Percentiles rank a stretch among this genome's conserved stretches.
Evolutionary conservation across 1,140 invertebrate genomes (phyloP).

Genomic region (Lordiphosa mommai): DNA sequence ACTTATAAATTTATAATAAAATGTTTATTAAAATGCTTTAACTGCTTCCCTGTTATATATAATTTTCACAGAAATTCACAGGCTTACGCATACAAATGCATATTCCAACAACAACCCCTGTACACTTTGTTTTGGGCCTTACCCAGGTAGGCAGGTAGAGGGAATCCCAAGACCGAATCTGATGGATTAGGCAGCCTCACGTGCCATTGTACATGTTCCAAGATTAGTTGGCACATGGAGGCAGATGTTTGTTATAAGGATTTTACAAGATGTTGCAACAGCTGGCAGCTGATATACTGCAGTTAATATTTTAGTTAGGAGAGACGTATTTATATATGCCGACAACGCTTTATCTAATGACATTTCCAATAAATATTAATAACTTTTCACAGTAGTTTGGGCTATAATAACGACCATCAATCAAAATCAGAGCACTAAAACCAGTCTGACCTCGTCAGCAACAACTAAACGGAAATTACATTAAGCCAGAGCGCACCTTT

Average conservation of each 20-base stretch:
- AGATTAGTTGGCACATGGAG: conserved; percentile 10
- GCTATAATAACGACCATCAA: conserved; percentile 5
- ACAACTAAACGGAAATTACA: not conserved
- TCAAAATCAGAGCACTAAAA: conserved; percentile 3
- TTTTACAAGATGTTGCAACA: conserved; percentile 8
- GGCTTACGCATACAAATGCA: not conserved
- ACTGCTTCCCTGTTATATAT: too few species aligned
- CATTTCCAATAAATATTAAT: too few species aligned
- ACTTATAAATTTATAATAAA: not conserved
- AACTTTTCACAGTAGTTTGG: not conserved
- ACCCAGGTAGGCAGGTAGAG: conserved; percentile 17
- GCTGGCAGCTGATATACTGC: not conserved
- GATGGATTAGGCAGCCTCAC: conserved; percentile 48
- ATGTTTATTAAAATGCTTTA: not conserved
- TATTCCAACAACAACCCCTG: not conserved
- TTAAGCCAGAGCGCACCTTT: conserved; percentile 21
- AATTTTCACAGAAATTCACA: not conserved
- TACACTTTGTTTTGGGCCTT: not conserved
- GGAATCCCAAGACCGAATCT: conserved; percentile 3
- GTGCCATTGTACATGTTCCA: conserved; percentile 37
- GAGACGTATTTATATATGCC: too few species aligned
- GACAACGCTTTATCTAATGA: too few species aligned
- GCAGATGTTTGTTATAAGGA: conserved; percentile 28
- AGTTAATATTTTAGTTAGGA: too few species aligned
- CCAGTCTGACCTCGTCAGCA: not conserved